Conservation (phyloP, 2,113 vertebrate genomes). For the Pangasianodon hypophthalmus region DNA sequence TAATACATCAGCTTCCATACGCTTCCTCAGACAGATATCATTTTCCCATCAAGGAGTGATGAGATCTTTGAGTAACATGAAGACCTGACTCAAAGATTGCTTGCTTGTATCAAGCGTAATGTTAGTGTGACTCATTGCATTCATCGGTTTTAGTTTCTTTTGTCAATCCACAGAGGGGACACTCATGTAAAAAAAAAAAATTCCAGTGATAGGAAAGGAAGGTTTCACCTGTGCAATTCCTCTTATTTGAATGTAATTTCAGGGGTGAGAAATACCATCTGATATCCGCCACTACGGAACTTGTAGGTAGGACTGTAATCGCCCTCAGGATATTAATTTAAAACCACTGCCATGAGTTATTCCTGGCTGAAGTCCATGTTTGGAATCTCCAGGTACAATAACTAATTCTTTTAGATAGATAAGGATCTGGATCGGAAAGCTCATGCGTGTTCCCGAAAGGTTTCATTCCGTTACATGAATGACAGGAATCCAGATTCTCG, state of each 20-base stretch:
- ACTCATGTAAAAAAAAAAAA: background rate
- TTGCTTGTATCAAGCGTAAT: too few species aligned
- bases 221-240: background rate
- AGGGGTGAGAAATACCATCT: background rate
- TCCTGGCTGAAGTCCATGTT: background rate
- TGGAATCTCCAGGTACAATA: background rate
- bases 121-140: background rate
- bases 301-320: background rate
- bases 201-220: background rate
- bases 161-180: background rate
- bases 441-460: background rate
- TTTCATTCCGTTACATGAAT: background rate
- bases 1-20: background rate
- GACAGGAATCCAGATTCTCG: background rate
- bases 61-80: background rate
- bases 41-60: background rate
- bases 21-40: too few species aligned
- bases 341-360: background rate
- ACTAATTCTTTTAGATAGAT: background rate
- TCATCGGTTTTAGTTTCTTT: background rate
- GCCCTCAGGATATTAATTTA: background rate
- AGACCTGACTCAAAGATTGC: background rate
- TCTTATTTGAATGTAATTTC: too few species aligned
- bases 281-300: background rate
- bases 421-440: background rate